phyloP scores from a whole-genome alignment of 2,888 invertebrate species.

The Xestia ashworthii region DNA sequence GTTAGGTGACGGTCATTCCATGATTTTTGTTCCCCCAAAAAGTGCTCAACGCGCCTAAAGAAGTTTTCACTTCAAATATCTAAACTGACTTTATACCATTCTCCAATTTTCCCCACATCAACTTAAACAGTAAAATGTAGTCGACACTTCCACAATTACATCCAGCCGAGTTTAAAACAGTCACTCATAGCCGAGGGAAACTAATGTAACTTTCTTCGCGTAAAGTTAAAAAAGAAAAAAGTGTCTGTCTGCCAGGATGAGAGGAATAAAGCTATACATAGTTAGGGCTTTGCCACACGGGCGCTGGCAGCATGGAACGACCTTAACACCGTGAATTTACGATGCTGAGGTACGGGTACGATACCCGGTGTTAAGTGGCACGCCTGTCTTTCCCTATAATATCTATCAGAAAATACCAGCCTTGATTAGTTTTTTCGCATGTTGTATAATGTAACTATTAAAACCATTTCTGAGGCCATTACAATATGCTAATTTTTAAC shows the following conservation, averaged over 20 bases:
- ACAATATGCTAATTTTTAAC: too few relatives aligned
- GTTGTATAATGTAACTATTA: not conserved
- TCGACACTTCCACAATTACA: conserved; percentile 55
- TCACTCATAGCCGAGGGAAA: conserved; percentile 29
- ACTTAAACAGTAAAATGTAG: conserved; percentile 30
- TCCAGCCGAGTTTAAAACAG: conserved; percentile 45
- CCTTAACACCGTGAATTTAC: not conserved
- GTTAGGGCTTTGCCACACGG: conserved; percentile 14
- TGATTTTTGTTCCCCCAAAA: too few relatives aligned
- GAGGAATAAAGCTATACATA: conserved; percentile 24
- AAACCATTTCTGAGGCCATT: too few relatives aligned
- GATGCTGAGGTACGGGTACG: not conserved
- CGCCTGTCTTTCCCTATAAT: not conserved
- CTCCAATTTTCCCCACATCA: conserved; percentile 23
- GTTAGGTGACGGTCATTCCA: too few relatives aligned
- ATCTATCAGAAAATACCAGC: not conserved
- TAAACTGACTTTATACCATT: not conserved
- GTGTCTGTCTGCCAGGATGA: conserved; percentile 25
- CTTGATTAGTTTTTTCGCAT: not conserved
- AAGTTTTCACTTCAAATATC: too few relatives aligned
- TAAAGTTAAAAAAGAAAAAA: conserved; percentile 51
- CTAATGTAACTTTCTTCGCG: conserved; percentile 56
- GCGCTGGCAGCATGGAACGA: not conserved
- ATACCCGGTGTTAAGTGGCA: not conserved
- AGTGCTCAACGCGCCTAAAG: too few relatives aligned